phyloP scores from a whole-genome alignment of 2,113 vertebrate genomes.

The Australoheros scitulus region DNA sequence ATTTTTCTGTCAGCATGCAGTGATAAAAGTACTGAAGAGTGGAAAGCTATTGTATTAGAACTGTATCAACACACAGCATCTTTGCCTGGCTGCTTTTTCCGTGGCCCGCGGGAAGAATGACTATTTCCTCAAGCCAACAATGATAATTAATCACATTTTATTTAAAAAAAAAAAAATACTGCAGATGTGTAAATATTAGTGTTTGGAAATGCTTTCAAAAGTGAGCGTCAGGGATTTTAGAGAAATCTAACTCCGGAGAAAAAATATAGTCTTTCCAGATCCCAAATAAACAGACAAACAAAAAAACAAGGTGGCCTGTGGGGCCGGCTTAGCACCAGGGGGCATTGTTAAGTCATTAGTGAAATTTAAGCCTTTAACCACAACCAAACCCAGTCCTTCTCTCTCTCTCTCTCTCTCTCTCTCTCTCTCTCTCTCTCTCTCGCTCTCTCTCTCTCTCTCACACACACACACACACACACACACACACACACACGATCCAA shows the following conservation, averaged over 20 bases:
- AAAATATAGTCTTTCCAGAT: conserved; percentile 54
- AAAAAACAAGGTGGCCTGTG: conserved; percentile 66
- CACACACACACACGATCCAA: too few species aligned
- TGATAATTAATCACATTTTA: conserved; percentile 6
- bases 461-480: too few species aligned
- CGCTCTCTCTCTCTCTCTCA: too few species aligned
- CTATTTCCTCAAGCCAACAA: conserved; percentile 10
- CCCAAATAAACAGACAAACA: conserved; percentile 72
- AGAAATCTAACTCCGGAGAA: conserved; percentile 35
- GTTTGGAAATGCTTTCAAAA: conserved; percentile 29
- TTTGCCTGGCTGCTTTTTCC: background rate
- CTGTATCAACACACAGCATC: background rate
- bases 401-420: too few species aligned
- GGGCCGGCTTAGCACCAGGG: conserved; percentile 64
- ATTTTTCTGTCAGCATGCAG: background rate
- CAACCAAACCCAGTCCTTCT: conserved; percentile 26
- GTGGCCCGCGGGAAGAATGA: background rate
- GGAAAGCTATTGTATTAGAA: conserved; percentile 11
- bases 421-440: too few species aligned
- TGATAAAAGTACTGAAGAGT: background rate
- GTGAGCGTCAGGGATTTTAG: conserved; percentile 12
- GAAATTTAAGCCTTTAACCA: conserved; percentile 76
- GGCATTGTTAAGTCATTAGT: conserved; percentile 81
- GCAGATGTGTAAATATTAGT: conserved; percentile 53
- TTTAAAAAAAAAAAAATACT: conserved; percentile 18